These are phyloP conservation scores for Drosophila greeni DNA, from an alignment of 2,888 invertebrate species.

Conservation along the genomic window DNA sequence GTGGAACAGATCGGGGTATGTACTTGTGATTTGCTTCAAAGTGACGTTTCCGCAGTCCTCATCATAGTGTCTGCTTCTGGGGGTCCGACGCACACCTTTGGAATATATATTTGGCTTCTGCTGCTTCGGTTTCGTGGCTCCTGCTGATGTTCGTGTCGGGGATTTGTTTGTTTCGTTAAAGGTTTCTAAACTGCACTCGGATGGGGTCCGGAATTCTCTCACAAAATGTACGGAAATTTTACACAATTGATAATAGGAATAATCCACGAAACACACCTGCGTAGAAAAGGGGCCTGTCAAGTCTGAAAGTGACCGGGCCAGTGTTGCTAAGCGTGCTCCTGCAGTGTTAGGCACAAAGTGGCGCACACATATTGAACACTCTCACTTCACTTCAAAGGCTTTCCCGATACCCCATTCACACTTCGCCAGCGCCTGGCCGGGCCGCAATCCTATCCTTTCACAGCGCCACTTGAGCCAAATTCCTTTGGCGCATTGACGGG, in stretches of 20 bases:
- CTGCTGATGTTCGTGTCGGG: neutral
- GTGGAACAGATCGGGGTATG: neutral
- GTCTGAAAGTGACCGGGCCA: neutral
- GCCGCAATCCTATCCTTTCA: slow-evolving; percentile 26
- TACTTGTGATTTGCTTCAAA: neutral
- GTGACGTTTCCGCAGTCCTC: slow-evolving; percentile 1
- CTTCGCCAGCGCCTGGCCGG: slow-evolving; percentile 4
- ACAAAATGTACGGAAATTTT: slow-evolving; percentile 38
- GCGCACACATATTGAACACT: slow-evolving; percentile 26
- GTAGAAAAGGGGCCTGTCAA: slow-evolving; percentile 23
- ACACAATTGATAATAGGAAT: slow-evolving; percentile 34
- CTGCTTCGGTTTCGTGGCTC: neutral
- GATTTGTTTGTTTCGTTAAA: neutral
- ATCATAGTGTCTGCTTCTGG: slow-evolving; percentile 9
- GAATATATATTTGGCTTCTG: neutral
- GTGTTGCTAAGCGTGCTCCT: slow-evolving; percentile 10
- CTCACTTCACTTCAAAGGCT: slow-evolving; percentile 33
- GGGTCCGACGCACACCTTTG: neutral
- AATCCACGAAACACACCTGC: slow-evolving; percentile 17
- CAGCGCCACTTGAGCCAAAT: slow-evolving; percentile 60
- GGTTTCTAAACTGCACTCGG: slow-evolving; percentile 3
- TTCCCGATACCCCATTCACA: slow-evolving; percentile 3
- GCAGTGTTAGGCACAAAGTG: slow-evolving; percentile 26
- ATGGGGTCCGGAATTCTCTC: slow-evolving; percentile 1
- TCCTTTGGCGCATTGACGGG: slow-evolving; percentile 65